phyloP scores from a whole-genome alignment of 30 jellyfish, hydroid and myxozoan species.

The Turritopsis rubra region DNA sequence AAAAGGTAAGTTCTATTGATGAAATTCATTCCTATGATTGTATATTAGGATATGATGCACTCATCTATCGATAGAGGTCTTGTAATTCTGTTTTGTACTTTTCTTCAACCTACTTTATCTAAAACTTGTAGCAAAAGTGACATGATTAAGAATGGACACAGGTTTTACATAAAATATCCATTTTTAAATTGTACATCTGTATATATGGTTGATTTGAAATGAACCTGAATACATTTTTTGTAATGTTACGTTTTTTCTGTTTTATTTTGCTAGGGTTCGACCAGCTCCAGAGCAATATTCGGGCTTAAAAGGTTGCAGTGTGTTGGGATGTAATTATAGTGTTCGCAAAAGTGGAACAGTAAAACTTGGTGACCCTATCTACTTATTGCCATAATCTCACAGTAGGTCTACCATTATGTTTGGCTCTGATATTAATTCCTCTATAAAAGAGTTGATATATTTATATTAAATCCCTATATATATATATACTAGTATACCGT shows the following conservation, averaged over 20 bases:
- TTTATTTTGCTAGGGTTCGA: background rate
- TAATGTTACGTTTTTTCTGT: too few species aligned
- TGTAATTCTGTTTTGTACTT: background rate
- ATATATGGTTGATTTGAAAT: too few species aligned
- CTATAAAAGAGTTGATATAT: too few species aligned
- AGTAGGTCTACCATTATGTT: background rate
- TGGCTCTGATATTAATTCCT: background rate
- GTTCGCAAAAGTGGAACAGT: constrained; percentile 25
- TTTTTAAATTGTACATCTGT: too few species aligned
- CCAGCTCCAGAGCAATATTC: constrained; percentile 26
- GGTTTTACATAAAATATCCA: too few species aligned
- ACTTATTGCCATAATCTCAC: constrained; percentile 4
- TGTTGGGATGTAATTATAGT: constrained; percentile 38
- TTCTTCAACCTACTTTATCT: background rate
- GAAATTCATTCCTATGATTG: too few species aligned
- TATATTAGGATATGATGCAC: background rate
- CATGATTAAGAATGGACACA: too few species aligned
- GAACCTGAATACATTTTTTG: too few species aligned
- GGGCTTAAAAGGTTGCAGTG: constrained; percentile 9
- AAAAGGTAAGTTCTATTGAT: background rate
- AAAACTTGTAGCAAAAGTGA: too few species aligned
- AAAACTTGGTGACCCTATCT: constrained; percentile 33
- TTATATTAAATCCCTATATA: too few species aligned
- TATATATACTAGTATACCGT: too few species aligned
- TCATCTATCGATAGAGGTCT: background rate